Evolutionary conservation across 2,888 invertebrate genomes (phyloP), one percentile per base, ranked within the genome.

Genomic region (Ectemnius lituratus): DNA sequence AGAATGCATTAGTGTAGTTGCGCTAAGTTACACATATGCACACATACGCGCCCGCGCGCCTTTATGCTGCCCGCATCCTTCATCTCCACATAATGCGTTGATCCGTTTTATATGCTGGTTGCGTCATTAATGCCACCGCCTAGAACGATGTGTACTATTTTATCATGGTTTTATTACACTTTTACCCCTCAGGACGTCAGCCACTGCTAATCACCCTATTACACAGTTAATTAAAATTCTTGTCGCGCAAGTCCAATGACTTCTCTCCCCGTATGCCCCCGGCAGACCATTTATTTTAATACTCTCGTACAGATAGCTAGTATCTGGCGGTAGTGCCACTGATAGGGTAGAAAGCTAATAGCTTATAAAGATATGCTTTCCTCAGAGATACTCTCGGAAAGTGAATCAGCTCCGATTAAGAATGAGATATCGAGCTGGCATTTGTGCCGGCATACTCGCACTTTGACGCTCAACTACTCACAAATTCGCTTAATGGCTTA

Each of bases 61-160:
- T 70, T 65, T 47, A 23, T 60, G 16, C 16, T n/a, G 47, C 70
- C 75, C 67, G 70, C 70, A 75, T 76, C 70, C 61, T 76, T 71
- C 62, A 52, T 70, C 37, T 75, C 45, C 23, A 56, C 57, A 60
- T 45, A 47, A 37, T 2, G 14, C 28, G 20, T 20, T 28, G 20
- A 52, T 49, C 14, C 47, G 23, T 52, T 58, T 18, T 28, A 27
- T 49, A 52, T 52, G 52, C 52, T 52, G 16, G n/a, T 11, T 18
- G 37, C 13, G 14, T 46, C n/a, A 14, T 14, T 3, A 8, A 37
- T 58, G 2, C 13, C 2, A 45, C 45, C 14, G n/a, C 23, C 23
- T 14, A 20, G 14, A 11, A 37, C 1, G 1, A 13, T 1, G n/a
- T 8, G 6, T 37, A 45, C 23, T 11, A 27, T 49, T 28, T 58